phyloP scores from a whole-genome alignment of 2,888 invertebrate species.

The Gibbula magus region DNA sequence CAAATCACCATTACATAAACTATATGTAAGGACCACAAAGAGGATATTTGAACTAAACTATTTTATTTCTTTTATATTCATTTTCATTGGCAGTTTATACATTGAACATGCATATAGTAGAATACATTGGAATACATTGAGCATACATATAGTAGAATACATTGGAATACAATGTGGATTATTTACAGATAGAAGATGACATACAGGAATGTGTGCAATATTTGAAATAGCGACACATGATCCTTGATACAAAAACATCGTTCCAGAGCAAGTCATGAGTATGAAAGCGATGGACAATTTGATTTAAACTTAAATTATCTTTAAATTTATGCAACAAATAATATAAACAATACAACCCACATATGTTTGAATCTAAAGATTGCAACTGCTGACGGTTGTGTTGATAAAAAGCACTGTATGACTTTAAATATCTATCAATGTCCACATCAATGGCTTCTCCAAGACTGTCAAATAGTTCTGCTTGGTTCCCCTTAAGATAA shows the following conservation, averaged over 20 bases:
- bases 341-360: not conserved
- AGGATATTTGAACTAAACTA: too few relatives aligned
- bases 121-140: too few relatives aligned
- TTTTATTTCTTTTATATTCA: too few relatives aligned
- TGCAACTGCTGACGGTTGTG: not conserved
- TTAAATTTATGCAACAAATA: not conserved
- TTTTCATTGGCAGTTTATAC: too few relatives aligned
- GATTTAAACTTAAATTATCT: not conserved
- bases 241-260: not conserved
- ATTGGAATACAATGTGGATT: too few relatives aligned
- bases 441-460: not conserved
- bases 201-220: not conserved
- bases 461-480: not conserved
- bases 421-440: not conserved
- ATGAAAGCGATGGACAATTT: not conserved
- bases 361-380: not conserved
- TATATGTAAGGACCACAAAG: too few relatives aligned
- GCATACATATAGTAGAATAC: too few relatives aligned
- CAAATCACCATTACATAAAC: too few relatives aligned
- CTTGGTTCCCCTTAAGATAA: not conserved
- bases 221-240: not conserved
- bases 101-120: too few relatives aligned
- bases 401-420: not conserved
- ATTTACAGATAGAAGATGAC: not conserved
- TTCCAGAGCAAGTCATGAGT: not conserved